Conservation (phyloP, 2,797 vertebrate genomes). For the Oophaga sylvatica region DNA sequence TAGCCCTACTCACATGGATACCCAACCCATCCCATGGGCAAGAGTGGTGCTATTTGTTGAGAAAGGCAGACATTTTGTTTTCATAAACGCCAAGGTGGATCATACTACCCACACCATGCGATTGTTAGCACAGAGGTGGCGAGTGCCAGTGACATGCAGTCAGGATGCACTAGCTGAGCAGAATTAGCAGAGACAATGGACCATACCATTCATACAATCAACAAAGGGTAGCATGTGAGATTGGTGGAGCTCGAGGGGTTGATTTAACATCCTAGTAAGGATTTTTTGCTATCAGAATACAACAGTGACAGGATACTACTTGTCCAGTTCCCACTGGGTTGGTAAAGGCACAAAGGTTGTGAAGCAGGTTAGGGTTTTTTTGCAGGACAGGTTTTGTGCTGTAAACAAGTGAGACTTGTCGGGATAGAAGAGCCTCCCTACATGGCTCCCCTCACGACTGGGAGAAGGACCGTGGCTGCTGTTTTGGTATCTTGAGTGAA, state of each 20-base stretch:
- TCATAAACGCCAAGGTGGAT: too few species aligned
- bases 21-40: too few species aligned
- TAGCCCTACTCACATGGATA: too few species aligned
- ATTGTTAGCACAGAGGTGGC: neutral
- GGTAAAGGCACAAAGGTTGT: slow-evolving; percentile 49
- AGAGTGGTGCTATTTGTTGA: too few species aligned
- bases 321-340: slow-evolving; percentile 15
- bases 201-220: neutral
- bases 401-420: slow-evolving; percentile 35
- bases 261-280: neutral
- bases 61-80: too few species aligned
- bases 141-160: neutral
- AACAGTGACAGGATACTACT: neutral
- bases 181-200: neutral
- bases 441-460: neutral
- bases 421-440: neutral
- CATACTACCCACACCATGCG: too few species aligned
- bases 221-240: neutral
- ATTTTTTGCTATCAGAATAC: neutral
- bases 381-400: slow-evolving; percentile 44
- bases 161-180: neutral
- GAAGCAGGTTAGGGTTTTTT: slow-evolving; percentile 28
- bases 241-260: slow-evolving; percentile 3
- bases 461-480: slow-evolving; percentile 27
- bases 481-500: slow-evolving; percentile 38